Base-by-base conservation (phyloP, 2,113 vertebrate species). In the Dunckerocampus dactyliophorus region DNA sequence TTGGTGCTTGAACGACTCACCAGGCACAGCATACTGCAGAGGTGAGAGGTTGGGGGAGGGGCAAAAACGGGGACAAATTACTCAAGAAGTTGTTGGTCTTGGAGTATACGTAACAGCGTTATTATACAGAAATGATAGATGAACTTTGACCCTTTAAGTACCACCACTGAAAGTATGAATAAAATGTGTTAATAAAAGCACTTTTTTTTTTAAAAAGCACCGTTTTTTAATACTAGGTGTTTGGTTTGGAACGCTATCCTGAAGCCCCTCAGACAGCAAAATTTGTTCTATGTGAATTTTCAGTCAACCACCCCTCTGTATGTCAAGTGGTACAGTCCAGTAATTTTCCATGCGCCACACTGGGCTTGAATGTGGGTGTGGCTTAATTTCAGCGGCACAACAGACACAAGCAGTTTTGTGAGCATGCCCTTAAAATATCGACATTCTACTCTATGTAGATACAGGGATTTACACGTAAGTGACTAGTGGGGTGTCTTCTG, bases 301-400 rank as follows among this genome's bases (percentile, higher is more conserved):
- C 19, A 61, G 9, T 34, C 17, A 17, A 59, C 37, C 21, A 59
- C 77, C 74, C 72, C 68, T 63, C n/a, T 47, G 71, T 28, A 65
- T 43, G 22, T 47, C 45, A 73, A 77, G 39, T 89, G 86, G 87
- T 88, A 79, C 73, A 78, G 64, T 21, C 77, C 76, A 83, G 87
- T 88, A 79, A 74, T 87, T 87, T 88, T 86, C 87, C 83, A 87
- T 80, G 64, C 46, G 7, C 63, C 76, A 71, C 69, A 71, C 54
- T 74, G 67, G 47, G 58, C 69, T 72, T 59, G 59, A 51, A 75
- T 78, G 74, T 86, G 75, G 85, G 84, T 84, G 83, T 82, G 85
- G 83, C 71, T 47, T 86, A 87, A 85, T 62, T 50, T 75, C 28
- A 59, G 47, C 67, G 34, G 49, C 42, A 74, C 53, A 59, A 42